Evolutionary conservation across 2,797 vertebrate genomes (phyloP).

Genomic region (Melanotaenia maccullochi): DNA sequence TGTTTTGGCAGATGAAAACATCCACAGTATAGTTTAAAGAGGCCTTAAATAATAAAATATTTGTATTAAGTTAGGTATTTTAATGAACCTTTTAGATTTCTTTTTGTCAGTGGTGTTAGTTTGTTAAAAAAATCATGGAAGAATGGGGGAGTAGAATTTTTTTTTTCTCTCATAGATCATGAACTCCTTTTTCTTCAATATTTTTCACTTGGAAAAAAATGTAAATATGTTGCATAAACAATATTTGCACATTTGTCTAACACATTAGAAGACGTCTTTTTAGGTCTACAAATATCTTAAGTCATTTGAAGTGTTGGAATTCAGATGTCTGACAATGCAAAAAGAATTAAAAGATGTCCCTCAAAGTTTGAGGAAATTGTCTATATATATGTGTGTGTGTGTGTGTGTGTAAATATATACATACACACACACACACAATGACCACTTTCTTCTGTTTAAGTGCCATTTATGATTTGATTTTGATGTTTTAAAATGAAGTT

Average conservation of each 20-base stretch:
- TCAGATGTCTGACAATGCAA: not conserved
- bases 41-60: slow-evolving; percentile 40
- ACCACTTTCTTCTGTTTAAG: not conserved
- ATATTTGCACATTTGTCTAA: slow-evolving; percentile 56
- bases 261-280: slow-evolving; percentile 9
- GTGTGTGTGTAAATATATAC: not conserved
- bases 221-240: slow-evolving; percentile 25
- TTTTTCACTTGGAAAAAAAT: slow-evolving; percentile 20
- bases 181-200: not conserved
- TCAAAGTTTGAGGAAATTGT: not conserved
- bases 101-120: slow-evolving; percentile 3
- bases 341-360: not conserved
- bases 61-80: slow-evolving; percentile 4
- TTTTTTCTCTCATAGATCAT: not conserved
- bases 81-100: not conserved
- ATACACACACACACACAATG: too few species aligned
- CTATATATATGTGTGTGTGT: not conserved
- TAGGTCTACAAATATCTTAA: not conserved
- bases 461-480: not conserved
- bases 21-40: slow-evolving; percentile 24
- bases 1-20: not conserved
- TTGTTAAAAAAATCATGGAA: slow-evolving; percentile 23
- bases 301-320: not conserved
- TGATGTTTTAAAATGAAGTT: slow-evolving; percentile 9
- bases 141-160: slow-evolving; percentile 14